Evolutionary conservation across 1,140 invertebrate genomes (phyloP).

Genomic region (Anthonomus grandis): DNA sequence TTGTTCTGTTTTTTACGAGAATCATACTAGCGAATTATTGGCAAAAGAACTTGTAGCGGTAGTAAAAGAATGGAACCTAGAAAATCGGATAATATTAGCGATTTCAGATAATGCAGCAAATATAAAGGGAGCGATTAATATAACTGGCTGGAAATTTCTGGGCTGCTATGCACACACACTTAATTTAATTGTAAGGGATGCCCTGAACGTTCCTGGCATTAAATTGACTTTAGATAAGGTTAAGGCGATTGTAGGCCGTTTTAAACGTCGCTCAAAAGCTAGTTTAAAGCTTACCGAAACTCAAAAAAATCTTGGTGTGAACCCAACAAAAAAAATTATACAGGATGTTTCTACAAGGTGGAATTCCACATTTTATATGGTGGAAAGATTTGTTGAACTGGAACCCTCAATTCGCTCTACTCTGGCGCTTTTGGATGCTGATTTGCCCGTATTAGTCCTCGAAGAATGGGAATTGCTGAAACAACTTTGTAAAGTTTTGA

Average conservation of each 20-base stretch:
- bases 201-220: background rate
- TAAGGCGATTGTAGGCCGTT: constrained; percentile 36
- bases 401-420: constrained; percentile 22
- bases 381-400: constrained; percentile 39
- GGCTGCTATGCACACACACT: constrained; percentile 38
- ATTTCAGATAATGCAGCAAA: constrained; percentile 42
- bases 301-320: constrained; percentile 13
- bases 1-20: too few species aligned
- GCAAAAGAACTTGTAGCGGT: too few species aligned
- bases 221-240: constrained; percentile 19
- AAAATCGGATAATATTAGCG: constrained; percentile 33
- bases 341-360: constrained; percentile 42
- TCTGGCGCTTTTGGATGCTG: constrained; percentile 14
- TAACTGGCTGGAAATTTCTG: constrained; percentile 32
- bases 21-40: too few species aligned
- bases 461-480: constrained; percentile 19
- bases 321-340: constrained; percentile 21
- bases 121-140: constrained; percentile 35
- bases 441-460: constrained; percentile 4
- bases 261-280: constrained; percentile 34
- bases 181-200: constrained; percentile 31
- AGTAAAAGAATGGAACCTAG: constrained; percentile 32
- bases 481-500: constrained; percentile 13
- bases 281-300: constrained; percentile 30
- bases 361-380: constrained; percentile 44